phyloP scores from a whole-genome alignment of 2,113 vertebrate genomes.

The Rafetus swinhoei region DNA sequence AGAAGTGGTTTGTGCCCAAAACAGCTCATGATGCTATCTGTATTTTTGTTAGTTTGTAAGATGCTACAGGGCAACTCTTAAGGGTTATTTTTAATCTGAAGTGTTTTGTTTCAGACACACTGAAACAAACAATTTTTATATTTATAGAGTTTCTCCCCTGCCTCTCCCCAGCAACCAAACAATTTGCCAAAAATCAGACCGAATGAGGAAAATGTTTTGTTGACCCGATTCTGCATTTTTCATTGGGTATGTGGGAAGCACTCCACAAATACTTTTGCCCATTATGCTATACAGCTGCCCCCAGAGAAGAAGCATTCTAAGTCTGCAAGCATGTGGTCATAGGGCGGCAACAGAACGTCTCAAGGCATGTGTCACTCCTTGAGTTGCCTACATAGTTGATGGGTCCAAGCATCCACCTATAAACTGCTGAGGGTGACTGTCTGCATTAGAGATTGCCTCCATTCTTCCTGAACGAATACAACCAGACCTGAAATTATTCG shows the following conservation, averaged over 20 bases:
- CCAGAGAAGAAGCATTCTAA: not conserved
- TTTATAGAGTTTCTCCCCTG: not conserved
- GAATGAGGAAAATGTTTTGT: not conserved
- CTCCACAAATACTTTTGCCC: not conserved
- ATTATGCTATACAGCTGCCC: not conserved
- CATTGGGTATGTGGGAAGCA: not conserved
- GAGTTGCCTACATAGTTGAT: not conserved
- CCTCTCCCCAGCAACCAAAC: not conserved
- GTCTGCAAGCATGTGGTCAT: not conserved
- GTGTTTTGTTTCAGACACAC: not conserved
- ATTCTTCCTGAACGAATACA: slow-evolving; percentile 2
- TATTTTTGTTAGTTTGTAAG: no score
- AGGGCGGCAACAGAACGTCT: not conserved
- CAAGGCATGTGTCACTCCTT: not conserved
- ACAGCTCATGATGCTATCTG: no score
- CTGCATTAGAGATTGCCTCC: not conserved
- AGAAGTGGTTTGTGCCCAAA: no score
- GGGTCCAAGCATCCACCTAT: not conserved
- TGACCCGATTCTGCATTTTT: not conserved
- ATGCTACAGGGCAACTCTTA: no score
- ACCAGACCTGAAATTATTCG: slow-evolving; percentile 24
- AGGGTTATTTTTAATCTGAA: no score
- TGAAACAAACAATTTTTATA: not conserved
- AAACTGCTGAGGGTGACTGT: not conserved
- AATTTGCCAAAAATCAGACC: not conserved